Evolutionary conservation across 35 echinoderm and acorn worm species (phyloP).

Genomic region (Anneissia japonica): DNA sequence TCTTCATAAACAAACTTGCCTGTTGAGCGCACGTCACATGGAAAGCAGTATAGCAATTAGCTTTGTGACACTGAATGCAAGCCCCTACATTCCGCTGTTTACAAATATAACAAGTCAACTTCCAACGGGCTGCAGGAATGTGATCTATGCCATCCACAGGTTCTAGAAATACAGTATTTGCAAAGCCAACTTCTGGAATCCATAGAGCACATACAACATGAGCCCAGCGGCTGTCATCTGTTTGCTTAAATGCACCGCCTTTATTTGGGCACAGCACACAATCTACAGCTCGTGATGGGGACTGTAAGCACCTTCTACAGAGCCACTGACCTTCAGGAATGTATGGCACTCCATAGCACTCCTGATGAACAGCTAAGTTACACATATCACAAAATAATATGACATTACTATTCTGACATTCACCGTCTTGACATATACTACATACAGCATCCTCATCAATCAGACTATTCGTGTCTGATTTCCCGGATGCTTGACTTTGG

Average conservation of each 20-base stretch:
- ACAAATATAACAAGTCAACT: conserved; percentile 96
- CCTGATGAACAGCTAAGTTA: conserved; percentile 98
- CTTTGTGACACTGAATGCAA: conserved; percentile 99
- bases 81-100: conserved; percentile 93
- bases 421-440: conserved; percentile 94
- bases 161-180: conserved; percentile 99
- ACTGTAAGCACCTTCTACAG: conserved; percentile 90
- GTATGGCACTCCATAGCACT: conserved; percentile 99
- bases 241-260: conserved; percentile 96
- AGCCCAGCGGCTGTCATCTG: conserved; percentile 94
- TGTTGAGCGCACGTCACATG: conserved; percentile 96
- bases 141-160: conserved; percentile 94
- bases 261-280: conserved; percentile 99
- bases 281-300: conserved; percentile 91
- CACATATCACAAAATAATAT: conserved; percentile 99
- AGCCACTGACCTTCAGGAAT: conserved; percentile 99
- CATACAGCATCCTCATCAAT: conserved; percentile 99
- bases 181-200: conserved; percentile 99
- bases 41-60: conserved; percentile 99
- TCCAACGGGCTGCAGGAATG: conserved; percentile 95
- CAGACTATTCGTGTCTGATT: conserved; percentile 73
- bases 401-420: conserved; percentile 98
- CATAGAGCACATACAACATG: conserved; percentile 96
- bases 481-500: conserved; percentile 88
- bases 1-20: conserved; percentile 96